Evolutionary conservation across 2,888 invertebrate genomes (phyloP).

Genomic region (Escarpia spicata): DNA sequence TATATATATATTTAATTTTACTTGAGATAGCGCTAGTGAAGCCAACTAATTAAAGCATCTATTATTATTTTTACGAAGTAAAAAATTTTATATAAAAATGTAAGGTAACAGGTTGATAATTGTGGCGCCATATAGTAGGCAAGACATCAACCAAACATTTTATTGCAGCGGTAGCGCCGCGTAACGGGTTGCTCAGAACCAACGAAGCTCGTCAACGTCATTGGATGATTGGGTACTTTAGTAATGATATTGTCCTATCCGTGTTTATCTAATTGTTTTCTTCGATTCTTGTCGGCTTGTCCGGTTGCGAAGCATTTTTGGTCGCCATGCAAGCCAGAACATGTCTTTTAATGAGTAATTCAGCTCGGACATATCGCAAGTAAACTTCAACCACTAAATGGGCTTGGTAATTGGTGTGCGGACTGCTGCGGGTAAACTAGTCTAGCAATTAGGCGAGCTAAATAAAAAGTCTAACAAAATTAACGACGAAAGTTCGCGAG

Average conservation of each 20-base stretch:
- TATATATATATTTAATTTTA: too few relatives aligned
- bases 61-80: too few relatives aligned
- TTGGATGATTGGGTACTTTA: not conserved
- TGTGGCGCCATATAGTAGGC: too few relatives aligned
- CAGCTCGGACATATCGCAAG: not conserved
- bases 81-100: too few relatives aligned
- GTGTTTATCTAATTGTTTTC: not conserved
- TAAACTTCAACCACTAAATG: not conserved
- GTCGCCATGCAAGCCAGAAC: conserved; percentile 1
- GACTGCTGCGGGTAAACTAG: not conserved
- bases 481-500: not conserved
- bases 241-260: not conserved
- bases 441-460: not conserved
- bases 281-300: conserved; percentile 8
- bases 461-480: not conserved
- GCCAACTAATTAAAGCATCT: too few relatives aligned
- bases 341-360: not conserved
- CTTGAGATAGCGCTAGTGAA: too few relatives aligned
- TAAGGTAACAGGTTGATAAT: too few relatives aligned
- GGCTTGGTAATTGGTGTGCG: not conserved
- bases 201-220: not conserved
- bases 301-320: conserved; percentile 13
- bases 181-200: not conserved
- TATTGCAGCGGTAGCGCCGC: not conserved
- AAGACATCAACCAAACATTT: too few relatives aligned